A percentile compares a stretch with the other conserved stretches of the same genome.
phyloP scores from a whole-genome alignment of 2,113 vertebrate species.

The Aythya baeri region DNA sequence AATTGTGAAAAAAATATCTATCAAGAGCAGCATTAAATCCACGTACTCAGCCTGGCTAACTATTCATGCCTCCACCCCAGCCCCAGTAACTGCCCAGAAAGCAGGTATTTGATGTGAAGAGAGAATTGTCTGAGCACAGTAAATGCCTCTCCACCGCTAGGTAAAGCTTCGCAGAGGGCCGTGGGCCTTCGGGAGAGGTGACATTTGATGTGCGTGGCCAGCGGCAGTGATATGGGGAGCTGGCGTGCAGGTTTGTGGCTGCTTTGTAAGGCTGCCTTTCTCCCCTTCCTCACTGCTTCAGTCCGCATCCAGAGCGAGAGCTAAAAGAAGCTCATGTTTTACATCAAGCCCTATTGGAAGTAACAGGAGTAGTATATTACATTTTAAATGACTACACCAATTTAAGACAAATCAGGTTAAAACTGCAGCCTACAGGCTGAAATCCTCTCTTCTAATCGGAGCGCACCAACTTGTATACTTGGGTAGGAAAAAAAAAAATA shows the following conservation, averaged over 20 bases:
- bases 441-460: neutral
- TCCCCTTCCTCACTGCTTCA: neutral
- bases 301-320: neutral
- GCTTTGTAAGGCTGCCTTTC: neutral
- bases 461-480: neutral
- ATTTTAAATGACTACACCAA: conserved; percentile 54
- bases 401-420: conserved; percentile 58
- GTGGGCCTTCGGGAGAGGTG: neutral
- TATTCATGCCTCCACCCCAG: neutral
- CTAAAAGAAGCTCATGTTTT: neutral
- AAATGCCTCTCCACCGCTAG: neutral
- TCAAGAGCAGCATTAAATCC: neutral
- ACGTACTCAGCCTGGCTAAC: neutral
- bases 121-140: neutral
- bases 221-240: neutral
- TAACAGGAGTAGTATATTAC: conserved; percentile 32
- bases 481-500: neutral
- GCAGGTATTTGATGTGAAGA: neutral
- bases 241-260: neutral
- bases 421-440: conserved; percentile 54
- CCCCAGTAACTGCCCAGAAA: neutral
- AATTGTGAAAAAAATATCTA: neutral
- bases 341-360: conserved; percentile 43
- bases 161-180: neutral
- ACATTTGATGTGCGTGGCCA: neutral